Conservation (phyloP, 2,888 invertebrate species). For the Fragum fragum region DNA sequence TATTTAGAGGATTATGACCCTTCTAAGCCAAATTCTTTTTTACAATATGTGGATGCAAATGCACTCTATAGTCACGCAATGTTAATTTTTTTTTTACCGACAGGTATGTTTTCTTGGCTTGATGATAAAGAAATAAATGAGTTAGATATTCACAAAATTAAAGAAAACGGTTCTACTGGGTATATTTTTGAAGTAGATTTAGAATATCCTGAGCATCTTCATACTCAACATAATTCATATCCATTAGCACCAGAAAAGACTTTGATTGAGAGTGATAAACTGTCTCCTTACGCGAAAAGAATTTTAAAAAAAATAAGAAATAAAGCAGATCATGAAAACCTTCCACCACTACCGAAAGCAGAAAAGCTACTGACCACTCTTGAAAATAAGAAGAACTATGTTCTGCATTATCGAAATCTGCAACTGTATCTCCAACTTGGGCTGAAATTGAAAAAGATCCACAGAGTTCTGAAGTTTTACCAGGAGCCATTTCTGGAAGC, state of each 20-base stretch:
- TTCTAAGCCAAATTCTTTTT: slow-evolving; percentile 47
- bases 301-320: slow-evolving; percentile 10
- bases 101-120: slow-evolving; percentile 62
- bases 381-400: slow-evolving; percentile 16
- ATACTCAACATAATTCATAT: slow-evolving; percentile 13
- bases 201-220: too few relatives aligned
- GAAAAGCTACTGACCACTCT: slow-evolving; percentile 8
- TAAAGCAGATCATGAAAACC: neutral
- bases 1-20: slow-evolving; percentile 53
- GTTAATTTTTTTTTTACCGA: slow-evolving; percentile 72
- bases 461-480: slow-evolving; percentile 79
- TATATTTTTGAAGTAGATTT: slow-evolving; percentile 30
- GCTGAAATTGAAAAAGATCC: slow-evolving; percentile 71
- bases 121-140: neutral
- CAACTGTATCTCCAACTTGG: too few relatives aligned
- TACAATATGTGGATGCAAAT: slow-evolving; percentile 34
- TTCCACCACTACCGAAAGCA: neutral
- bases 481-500: slow-evolving; percentile 80
- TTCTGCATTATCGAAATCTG: too few relatives aligned
- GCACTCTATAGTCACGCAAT: slow-evolving; percentile 66
- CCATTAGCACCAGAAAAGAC: slow-evolving; percentile 24
- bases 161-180: slow-evolving; percentile 6
- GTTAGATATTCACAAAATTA: neutral
- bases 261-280: neutral
- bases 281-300: slow-evolving; percentile 4